A percentile compares a stretch with the other conserved stretches of the same genome.
Evolutionary conservation across 1,140 invertebrate species (phyloP).

Genomic region (Ostrea edulis): DNA sequence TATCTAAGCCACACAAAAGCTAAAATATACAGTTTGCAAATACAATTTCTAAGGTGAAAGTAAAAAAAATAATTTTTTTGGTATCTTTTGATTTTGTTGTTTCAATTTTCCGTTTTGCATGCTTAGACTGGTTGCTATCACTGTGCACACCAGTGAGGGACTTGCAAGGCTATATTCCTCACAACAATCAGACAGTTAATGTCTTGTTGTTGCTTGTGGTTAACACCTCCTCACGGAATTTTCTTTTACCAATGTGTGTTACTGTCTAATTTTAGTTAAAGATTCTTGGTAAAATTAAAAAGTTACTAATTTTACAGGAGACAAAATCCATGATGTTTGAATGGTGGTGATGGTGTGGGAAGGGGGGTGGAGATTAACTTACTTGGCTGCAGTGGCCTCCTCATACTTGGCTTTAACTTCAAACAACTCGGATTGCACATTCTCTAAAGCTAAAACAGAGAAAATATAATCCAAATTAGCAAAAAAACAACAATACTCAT

Average conservation of each 20-base stretch:
- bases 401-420: constrained; percentile 81
- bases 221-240: not conserved
- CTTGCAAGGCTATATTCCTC: not conserved
- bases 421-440: constrained; percentile 80
- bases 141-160: not conserved
- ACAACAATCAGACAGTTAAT: not conserved
- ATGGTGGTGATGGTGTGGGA: not conserved
- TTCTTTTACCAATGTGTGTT: not conserved
- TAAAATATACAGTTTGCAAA: too few species aligned
- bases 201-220: not conserved
- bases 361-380: constrained; percentile 64
- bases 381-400: constrained; percentile 80
- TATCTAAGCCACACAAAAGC: too few species aligned
- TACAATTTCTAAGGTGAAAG: not conserved
- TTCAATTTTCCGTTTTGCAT: not conserved
- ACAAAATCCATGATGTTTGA: not conserved
- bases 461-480: constrained; percentile 24
- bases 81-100: not conserved
- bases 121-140: not conserved
- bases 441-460: constrained; percentile 76
- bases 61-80: not conserved
- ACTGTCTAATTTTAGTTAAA: not conserved
- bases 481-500: constrained; percentile 21
- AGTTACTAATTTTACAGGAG: not conserved
- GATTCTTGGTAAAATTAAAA: not conserved